Evolutionary conservation across 1,140 invertebrate genomes (phyloP), one percentile per base, ranked within the genome.

Genomic region (Pseudachorutes palmiensis): DNA sequence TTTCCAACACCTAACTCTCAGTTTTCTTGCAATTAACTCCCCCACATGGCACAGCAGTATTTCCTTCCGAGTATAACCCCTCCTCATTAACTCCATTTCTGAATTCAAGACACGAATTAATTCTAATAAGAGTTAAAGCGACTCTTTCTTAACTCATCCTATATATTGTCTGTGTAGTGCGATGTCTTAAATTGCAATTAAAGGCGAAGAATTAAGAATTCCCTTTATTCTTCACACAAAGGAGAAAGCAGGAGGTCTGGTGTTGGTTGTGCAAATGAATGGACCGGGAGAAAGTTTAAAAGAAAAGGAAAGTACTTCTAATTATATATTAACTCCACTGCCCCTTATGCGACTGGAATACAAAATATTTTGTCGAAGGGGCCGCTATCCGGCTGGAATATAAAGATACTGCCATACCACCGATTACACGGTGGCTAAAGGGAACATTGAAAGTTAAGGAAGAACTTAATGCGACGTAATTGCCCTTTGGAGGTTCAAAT

Each of bases 51-150:
- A 31, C 16, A 60, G 9, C 9, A 26, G 26, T n/a, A 57, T 9
- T n/a, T 57, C 51, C n/a, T n/a, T n/a, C 36, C 9, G 19, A 45
- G 19, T 19, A 12, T 45, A 45, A 9, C 19, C 19, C 19, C 36
- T 12, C 36, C 36, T 9, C 36, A 45, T 12, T 9, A 45, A 9
- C 36, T 45, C 36, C 19, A 45, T 64, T 41, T 64, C 63, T 64
- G 59, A 68, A 68, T 49, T 64, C 66, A 61, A 33, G 61, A 33
- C 66, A 68, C 66, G 66, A 61, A 68, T 64, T 68, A 68, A 64
- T 68, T 63, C 59, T 58, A 68, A 64, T 68, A 62, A 60, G 28
- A 24, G 51, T 16, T 14, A 55, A 55, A 55, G 51, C 9, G 51
- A 22, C 9, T 12, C 36, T 9, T 45, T 19, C 36, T 45, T 45